Percentiles rank a stretch among this genome's conserved stretches.
These are phyloP conservation scores for Eupithecia centaureata DNA, from an alignment of 2,888 invertebrate species.

Conservation along the genomic window DNA sequence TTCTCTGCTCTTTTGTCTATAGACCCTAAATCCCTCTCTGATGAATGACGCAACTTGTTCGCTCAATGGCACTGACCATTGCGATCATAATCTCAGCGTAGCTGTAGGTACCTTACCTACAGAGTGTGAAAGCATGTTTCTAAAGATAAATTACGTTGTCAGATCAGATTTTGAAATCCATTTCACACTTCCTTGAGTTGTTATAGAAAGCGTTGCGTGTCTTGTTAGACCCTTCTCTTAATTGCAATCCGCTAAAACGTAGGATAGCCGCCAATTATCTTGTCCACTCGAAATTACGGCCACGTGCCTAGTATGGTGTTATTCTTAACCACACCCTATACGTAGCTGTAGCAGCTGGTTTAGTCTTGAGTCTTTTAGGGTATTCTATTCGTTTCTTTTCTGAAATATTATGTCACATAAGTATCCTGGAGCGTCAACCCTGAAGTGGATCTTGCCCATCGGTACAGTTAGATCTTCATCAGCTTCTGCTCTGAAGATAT, in stretches of 20 bases:
- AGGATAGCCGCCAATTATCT: constrained; percentile 59
- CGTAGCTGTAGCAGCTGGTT: constrained; percentile 12
- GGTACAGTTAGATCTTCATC: background rate
- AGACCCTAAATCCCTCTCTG: background rate
- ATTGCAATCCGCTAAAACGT: constrained; percentile 52
- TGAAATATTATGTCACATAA: background rate
- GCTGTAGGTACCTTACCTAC: background rate
- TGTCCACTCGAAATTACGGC: constrained; percentile 54
- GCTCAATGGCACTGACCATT: background rate
- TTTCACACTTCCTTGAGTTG: constrained; percentile 40
- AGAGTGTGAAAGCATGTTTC: constrained; percentile 5
- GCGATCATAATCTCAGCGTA: background rate
- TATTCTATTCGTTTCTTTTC: background rate
- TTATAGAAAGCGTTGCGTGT: constrained; percentile 44
- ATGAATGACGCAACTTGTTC: background rate
- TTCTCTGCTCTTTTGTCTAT: background rate
- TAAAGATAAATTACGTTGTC: constrained; percentile 17
- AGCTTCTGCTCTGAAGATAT: background rate
- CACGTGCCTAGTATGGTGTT: constrained; percentile 46
- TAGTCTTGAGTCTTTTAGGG: constrained; percentile 9
- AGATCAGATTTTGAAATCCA: constrained; percentile 28
- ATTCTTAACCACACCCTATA: constrained; percentile 32
- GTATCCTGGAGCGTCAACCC: background rate
- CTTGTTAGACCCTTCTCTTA: constrained; percentile 55
- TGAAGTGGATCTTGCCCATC: background rate